These are phyloP conservation scores for Drosophila saltans DNA, from an alignment of 1,140 invertebrate genomes.

Conservation along the genomic window DNA sequence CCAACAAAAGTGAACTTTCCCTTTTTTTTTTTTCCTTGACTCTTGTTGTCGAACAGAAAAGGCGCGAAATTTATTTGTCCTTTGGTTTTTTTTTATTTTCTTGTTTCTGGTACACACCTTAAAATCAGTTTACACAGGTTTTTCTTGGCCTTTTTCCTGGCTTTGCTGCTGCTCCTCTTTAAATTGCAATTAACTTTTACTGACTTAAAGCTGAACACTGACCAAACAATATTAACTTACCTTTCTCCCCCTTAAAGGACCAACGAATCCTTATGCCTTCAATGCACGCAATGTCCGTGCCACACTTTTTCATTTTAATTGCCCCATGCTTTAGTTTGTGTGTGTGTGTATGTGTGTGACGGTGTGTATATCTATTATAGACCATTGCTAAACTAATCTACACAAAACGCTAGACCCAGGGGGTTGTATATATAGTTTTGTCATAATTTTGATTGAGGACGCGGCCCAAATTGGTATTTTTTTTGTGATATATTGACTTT, in stretches of 20 bases:
- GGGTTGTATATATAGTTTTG: conserved; percentile 57
- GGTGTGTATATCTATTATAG: conserved; percentile 15
- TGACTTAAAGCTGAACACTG: conserved; percentile 56
- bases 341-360: neutral
- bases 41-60: conserved; percentile 38
- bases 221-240: conserved; percentile 24
- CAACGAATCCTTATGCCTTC: conserved; percentile 51
- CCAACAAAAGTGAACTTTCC: conserved; percentile 63
- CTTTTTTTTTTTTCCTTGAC: conserved; percentile 36
- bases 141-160: neutral
- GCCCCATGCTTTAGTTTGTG: conserved; percentile 34
- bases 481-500: conserved; percentile 78
- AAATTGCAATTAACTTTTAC: conserved; percentile 78
- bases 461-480: conserved; percentile 73
- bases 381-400: conserved; percentile 76
- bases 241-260: conserved; percentile 20
- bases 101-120: conserved; percentile 47
- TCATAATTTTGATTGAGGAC: conserved; percentile 82
- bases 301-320: conserved; percentile 79
- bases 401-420: conserved; percentile 72
- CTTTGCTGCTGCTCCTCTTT: conserved; percentile 52
- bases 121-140: conserved; percentile 60
- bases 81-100: neutral
- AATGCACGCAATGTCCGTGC: conserved; percentile 56
- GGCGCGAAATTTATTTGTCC: conserved; percentile 75